Base-by-base conservation (phyloP, 2,113 vertebrate genomes). In the Antennarius striatus region DNA sequence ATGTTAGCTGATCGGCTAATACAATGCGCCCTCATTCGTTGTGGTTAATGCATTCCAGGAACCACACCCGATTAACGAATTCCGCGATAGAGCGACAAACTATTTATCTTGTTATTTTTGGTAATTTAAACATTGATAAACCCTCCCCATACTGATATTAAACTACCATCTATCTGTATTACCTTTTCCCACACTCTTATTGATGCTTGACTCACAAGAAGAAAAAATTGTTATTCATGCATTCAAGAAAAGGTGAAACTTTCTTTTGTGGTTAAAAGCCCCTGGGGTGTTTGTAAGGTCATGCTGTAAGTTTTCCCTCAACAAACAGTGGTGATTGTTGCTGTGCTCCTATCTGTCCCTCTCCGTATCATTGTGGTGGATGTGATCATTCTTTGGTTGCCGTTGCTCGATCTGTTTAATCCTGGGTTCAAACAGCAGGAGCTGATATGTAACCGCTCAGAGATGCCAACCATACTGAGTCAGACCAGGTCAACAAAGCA, bases 321-420 rank as follows among this genome's bases (percentile, higher is more conserved):
- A 49, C 39, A 60, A 75, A 57, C 56, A 10, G 39, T 0, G 3
- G 36, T 22, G 32, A 30, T 14, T 56, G 40, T 52, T 47, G 40
- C 43, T 10, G 2, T 17, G 63, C 12, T 40, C 39, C 47, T 53
- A 6, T 60, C 16, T 12, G 57, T 16, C 32, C 36, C 6, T 51
- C 3, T 49, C 32, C 5, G 56, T 22, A 16, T 9, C 63, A n/a
- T 28, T 58, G 57, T 46, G 43, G 16, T 50, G 46, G 57, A 47
- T 49, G 36, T 63, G 66, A 72, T 76, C 74, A 40, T 40, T 63
- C 4, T 53, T 54, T 22, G 28, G 60, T 28, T 63, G 48, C 50
- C 43, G 64, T 9, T 69, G 43, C 65, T 61, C 53, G 1, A 50
- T 29, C 42, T 63, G 67, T 55, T 80, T 68, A 64, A 68, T 63